phyloP scores from a whole-genome alignment of 2,888 invertebrate species.

The Gymnosoma rotundatum region DNA sequence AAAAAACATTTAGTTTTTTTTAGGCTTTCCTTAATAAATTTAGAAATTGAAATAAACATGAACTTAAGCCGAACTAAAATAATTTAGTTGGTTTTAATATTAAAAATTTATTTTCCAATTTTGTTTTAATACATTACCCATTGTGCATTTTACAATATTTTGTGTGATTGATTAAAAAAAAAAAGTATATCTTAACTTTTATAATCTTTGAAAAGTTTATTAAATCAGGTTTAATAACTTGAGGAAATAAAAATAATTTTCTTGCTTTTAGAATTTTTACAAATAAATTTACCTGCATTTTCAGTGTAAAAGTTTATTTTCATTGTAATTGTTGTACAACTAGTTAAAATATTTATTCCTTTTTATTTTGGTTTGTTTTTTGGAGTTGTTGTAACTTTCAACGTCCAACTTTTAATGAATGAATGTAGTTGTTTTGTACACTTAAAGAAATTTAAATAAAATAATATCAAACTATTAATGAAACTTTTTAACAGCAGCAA shows the following conservation, averaged over 20 bases:
- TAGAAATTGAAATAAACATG: no score
- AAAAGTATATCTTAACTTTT: not conserved
- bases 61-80: no score
- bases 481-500: no score
- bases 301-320: constrained; percentile 21
- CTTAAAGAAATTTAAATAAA: no score
- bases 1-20: no score
- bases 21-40: no score
- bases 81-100: no score
- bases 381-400: not conserved
- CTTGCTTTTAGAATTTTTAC: constrained; percentile 1
- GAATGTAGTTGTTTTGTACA: not conserved
- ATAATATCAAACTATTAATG: no score
- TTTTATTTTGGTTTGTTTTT: constrained; percentile 20
- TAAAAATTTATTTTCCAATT: no score
- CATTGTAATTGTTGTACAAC: constrained; percentile 55
- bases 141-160: no score
- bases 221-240: not conserved
- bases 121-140: no score
- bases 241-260: not conserved
- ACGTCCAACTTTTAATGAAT: constrained; percentile 3
- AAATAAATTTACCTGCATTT: constrained; percentile 7
- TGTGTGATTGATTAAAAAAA: no score
- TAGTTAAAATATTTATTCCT: constrained; percentile 56
- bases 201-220: not conserved